Conservation (phyloP, 2,797 vertebrate genomes). For the Fringilla coelebs region DNA sequence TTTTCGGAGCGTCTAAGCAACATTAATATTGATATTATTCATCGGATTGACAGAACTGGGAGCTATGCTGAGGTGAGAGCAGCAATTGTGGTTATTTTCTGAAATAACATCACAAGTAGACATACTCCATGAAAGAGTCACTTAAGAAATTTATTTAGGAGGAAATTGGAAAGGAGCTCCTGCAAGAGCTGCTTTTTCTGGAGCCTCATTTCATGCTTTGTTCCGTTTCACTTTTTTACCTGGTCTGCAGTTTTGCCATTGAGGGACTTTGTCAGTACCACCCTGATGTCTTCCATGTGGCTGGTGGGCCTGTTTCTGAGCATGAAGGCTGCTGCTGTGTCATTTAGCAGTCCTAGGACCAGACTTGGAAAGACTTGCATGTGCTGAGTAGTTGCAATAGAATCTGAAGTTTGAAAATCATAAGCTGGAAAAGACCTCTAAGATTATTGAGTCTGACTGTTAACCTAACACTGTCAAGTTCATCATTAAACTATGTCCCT, state of each 20-base stretch:
- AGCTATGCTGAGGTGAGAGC: slow-evolving; percentile 87
- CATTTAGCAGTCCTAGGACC: not conserved
- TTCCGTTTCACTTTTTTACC: not conserved
- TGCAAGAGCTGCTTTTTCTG: not conserved
- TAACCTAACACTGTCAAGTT: not conserved
- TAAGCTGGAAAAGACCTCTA: not conserved
- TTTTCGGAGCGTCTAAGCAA: slow-evolving; percentile 95
- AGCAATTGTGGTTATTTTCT: not conserved
- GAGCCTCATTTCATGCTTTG: not conserved
- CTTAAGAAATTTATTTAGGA: not conserved
- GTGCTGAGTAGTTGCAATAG: not conserved
- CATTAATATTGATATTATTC: slow-evolving; percentile 95
- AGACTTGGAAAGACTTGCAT: not conserved
- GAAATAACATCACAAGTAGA: not conserved
- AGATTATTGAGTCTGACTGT: not conserved
- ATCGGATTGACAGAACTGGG: slow-evolving; percentile 92
- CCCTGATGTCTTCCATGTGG: not conserved
- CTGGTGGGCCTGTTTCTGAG: not conserved
- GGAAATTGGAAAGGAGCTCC: not conserved
- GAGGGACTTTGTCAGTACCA: not conserved
- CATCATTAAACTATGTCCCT: not conserved
- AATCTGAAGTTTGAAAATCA: not conserved
- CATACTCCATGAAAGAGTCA: rapidly evolving
- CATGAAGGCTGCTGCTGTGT: not conserved
- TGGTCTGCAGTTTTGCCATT: not conserved